A percentile compares a stretch with the other conserved stretches of the same genome.
Conservation (phyloP, 2,888 invertebrate genomes). For the Prenolepis imparis region DNA sequence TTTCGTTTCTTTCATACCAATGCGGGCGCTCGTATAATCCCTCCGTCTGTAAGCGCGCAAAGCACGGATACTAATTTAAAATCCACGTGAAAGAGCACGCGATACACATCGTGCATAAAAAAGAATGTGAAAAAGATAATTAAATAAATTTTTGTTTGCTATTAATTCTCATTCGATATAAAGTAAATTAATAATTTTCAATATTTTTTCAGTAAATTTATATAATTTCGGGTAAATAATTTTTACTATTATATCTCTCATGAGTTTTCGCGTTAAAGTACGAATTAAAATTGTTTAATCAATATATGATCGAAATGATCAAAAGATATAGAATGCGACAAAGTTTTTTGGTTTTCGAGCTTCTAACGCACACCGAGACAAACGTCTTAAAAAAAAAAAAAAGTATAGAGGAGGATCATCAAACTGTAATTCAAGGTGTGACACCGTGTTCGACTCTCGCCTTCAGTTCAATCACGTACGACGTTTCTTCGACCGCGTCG, state of each 20-base stretch:
- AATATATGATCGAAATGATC: not conserved
- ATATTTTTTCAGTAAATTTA: not conserved
- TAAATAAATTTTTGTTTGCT: not conserved
- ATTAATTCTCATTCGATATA: not conserved
- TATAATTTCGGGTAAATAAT: conserved; percentile 7
- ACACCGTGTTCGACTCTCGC: not conserved
- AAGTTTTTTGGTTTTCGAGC: not conserved
- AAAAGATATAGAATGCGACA: not conserved
- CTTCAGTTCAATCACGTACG: conserved; percentile 37
- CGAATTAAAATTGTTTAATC: not conserved
- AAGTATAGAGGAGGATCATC: not conserved
- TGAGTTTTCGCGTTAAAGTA: not conserved
- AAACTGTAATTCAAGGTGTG: conserved; percentile 28
- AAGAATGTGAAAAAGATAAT: not conserved
- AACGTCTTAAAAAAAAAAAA: not conserved
- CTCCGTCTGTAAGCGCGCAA: conserved; percentile 16
- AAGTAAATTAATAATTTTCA: not conserved
- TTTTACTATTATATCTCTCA: not conserved
- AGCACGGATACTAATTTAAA: conserved; percentile 38
- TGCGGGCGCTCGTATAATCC: conserved; percentile 1
- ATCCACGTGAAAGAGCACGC: conserved; percentile 2
- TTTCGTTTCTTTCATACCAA: conserved; percentile 38
- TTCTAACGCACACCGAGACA: not conserved
- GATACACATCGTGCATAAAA: not conserved
- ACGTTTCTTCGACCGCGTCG: conserved; percentile 6